These are phyloP conservation scores for Catharus ustulatus DNA, from an alignment of 2,797 vertebrate species.

Conservation along the genomic window DNA sequence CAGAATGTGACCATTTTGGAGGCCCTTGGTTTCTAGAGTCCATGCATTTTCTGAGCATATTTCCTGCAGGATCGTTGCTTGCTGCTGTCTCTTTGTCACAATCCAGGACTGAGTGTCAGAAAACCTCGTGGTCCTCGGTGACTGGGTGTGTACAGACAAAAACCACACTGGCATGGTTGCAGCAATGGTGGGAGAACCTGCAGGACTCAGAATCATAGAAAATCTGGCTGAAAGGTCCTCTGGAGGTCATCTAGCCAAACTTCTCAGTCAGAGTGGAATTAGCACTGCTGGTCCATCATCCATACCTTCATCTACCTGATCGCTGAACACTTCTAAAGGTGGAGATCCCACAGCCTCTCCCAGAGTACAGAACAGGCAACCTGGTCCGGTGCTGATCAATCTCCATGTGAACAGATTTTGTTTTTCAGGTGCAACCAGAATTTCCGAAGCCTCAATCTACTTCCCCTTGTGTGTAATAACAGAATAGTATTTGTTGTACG, in stretches of 20 bases:
- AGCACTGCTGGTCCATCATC: rapidly evolving
- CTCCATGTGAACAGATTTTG: neutral
- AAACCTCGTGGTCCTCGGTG: neutral
- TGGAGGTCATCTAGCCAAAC: neutral
- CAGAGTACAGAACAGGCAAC: neutral
- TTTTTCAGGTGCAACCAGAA: neutral
- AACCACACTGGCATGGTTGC: neutral
- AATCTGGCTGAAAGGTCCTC: neutral
- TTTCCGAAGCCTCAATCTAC: neutral
- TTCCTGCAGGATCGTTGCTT: neutral
- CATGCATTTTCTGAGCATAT: neutral
- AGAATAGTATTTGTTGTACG: neutral
- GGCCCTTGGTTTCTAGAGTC: neutral
- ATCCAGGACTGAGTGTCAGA: neutral
- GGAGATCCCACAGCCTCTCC: neutral
- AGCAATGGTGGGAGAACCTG: neutral
- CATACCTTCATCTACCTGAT: neutral
- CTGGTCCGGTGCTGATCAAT: neutral
- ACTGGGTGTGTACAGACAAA: neutral
- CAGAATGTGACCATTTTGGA: neutral
- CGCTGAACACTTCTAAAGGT: neutral
- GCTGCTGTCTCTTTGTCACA: neutral
- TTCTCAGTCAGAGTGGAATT: neutral
- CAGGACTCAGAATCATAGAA: neutral
- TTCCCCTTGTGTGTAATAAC: neutral